Conservation (phyloP, 2,888 invertebrate species). For the Sabatieria punctata region DNA sequence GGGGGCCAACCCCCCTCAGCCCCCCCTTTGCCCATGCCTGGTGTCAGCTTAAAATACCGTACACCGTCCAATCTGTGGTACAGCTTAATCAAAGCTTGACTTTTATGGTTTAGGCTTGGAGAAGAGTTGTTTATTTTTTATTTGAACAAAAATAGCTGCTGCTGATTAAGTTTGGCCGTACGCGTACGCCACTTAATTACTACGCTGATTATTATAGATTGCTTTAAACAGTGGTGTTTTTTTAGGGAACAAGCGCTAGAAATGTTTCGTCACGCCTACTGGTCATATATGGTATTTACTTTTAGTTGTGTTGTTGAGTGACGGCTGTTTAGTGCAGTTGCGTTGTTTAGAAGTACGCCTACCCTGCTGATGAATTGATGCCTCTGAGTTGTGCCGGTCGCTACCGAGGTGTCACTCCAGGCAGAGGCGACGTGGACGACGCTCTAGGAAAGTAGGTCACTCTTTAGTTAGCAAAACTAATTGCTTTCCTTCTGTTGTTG, state of each 20-base stretch:
- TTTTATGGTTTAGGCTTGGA: too few relatives aligned
- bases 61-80: too few relatives aligned
- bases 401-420: conserved; percentile 69
- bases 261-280: conserved; percentile 93
- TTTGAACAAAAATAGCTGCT: too few relatives aligned
- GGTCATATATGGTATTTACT: conserved; percentile 63
- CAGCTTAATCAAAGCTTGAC: too few relatives aligned
- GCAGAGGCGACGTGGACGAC: conserved; percentile 89
- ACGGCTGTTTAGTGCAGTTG: not conserved
- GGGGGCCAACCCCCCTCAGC: too few relatives aligned
- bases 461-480: not conserved
- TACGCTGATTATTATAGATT: too few relatives aligned
- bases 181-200: too few relatives aligned
- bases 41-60: too few relatives aligned
- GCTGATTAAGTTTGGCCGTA: too few relatives aligned
- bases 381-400: conserved; percentile 83
- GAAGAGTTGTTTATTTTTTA: too few relatives aligned
- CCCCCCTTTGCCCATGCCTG: too few relatives aligned
- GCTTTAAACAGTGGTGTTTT: too few relatives aligned
- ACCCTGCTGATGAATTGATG: conserved; percentile 95
- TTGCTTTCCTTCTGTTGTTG: not conserved
- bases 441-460: conserved; percentile 80
- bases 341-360: conserved; percentile 54
- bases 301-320: not conserved
- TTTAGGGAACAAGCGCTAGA: conserved; percentile 68